phyloP scores from a whole-genome alignment of 2,113 vertebrate species.

The Tetraodon nigroviridis region DNA sequence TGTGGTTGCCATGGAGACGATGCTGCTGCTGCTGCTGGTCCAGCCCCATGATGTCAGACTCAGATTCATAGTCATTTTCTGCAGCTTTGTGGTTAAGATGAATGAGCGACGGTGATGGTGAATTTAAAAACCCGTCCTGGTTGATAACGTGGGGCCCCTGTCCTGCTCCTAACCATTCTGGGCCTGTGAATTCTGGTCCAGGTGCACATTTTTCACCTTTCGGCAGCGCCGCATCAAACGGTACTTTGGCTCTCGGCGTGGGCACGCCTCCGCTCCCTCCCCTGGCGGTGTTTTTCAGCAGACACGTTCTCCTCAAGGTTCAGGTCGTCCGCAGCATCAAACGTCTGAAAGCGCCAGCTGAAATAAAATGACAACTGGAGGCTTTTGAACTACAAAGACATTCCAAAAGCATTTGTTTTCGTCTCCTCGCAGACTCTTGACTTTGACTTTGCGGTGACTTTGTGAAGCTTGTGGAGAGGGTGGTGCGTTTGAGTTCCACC shows the following conservation, averaged over 20 bases:
- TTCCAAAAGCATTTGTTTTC: constrained; percentile 60
- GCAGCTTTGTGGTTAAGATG: too few relatives aligned
- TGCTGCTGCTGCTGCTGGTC: too few relatives aligned
- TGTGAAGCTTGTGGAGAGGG: constrained; percentile 41
- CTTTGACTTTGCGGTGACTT: constrained; percentile 71
- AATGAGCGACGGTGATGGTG: too few relatives aligned
- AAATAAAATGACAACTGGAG: constrained; percentile 61
- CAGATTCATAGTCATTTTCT: too few relatives aligned
- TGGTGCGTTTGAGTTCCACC: constrained; percentile 48
- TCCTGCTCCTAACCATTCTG: constrained; percentile 41
- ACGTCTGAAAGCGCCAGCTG: constrained; percentile 52
- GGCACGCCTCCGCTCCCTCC: constrained; percentile 33
- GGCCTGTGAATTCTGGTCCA: constrained; percentile 48
- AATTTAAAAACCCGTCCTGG: too few relatives aligned
- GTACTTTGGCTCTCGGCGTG: constrained; percentile 43
- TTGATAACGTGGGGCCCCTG: too few relatives aligned
- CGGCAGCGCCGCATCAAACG: constrained; percentile 35
- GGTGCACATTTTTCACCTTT: constrained; percentile 44
- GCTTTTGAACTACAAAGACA: constrained; percentile 70
- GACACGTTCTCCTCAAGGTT: constrained; percentile 57
- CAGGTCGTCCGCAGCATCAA: constrained; percentile 67
- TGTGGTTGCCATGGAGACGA: too few relatives aligned
- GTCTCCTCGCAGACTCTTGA: constrained; percentile 41
- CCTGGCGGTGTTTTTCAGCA: constrained; percentile 40
- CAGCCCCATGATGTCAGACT: too few relatives aligned